Conservation (phyloP, 2,113 vertebrate species). For the Halichoeres trimaculatus region DNA sequence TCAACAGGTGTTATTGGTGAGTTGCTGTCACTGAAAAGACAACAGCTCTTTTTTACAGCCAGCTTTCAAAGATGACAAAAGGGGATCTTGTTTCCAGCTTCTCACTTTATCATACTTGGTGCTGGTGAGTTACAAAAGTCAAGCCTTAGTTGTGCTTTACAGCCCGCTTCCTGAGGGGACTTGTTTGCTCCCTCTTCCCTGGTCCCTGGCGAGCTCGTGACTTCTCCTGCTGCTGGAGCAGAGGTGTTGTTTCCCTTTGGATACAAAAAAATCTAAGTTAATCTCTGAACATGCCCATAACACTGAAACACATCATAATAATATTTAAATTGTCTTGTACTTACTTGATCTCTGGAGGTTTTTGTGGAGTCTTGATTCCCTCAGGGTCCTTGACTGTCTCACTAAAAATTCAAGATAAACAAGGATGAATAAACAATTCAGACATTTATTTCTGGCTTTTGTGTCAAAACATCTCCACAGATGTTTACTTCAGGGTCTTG, state of each 20-base stretch:
- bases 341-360: accelerated
- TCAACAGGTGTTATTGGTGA: too few relatives aligned
- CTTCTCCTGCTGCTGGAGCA: neutral
- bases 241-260: neutral
- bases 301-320: neutral
- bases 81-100: too few relatives aligned
- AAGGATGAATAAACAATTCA: too few relatives aligned
- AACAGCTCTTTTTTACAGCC: too few relatives aligned
- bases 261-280: neutral
- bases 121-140: neutral
- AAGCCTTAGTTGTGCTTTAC: too few relatives aligned
- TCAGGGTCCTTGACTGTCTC: neutral
- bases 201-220: neutral
- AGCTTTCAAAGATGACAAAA: too few relatives aligned
- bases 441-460: too few relatives aligned
- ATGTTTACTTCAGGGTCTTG: too few relatives aligned
- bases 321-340: neutral
- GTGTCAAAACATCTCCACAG: too few relatives aligned
- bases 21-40: too few relatives aligned
- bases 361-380: neutral
- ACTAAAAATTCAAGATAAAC: neutral
- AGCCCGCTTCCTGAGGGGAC: too few relatives aligned
- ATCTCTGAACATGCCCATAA: neutral
- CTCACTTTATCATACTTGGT: too few relatives aligned
- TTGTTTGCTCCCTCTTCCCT: neutral